phyloP scores from a whole-genome alignment of 2,888 invertebrate species.

The Ptilodon capucinus region DNA sequence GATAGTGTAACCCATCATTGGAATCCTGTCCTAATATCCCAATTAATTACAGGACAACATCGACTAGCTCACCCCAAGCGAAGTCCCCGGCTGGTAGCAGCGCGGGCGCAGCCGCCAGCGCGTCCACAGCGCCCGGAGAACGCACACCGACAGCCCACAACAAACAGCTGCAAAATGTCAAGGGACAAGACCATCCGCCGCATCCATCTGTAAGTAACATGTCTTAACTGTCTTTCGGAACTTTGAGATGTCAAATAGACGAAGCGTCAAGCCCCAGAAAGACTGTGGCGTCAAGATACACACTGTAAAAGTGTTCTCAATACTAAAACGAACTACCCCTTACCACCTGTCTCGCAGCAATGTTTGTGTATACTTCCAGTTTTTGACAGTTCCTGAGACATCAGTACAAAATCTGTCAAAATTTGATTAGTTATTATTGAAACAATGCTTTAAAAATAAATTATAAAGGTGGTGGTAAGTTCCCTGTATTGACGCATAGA shows the following conservation, averaged over 20 bases:
- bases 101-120: conserved; percentile 74
- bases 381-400: no score
- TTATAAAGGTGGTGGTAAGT: no score
- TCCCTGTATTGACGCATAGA: no score
- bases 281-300: no score
- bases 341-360: no score
- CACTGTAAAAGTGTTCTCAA: no score
- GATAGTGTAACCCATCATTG: no score
- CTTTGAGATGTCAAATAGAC: not conserved
- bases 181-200: conserved; percentile 83
- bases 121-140: conserved; percentile 78
- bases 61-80: conserved; percentile 87
- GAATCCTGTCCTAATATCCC: not conserved
- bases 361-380: no score
- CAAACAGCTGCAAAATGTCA: conserved; percentile 90
- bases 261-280: not conserved
- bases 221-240: not conserved
- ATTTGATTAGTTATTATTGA: no score
- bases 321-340: no score
- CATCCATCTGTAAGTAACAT: conserved; percentile 88
- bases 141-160: conserved; percentile 85
- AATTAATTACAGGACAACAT: conserved; percentile 83
- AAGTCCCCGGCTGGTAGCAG: conserved; percentile 90
- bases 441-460: no score
- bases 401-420: no score